These are phyloP conservation scores for Sandelia bainsii DNA, from an alignment of 2,797 vertebrate species.

Conservation along the genomic window DNA sequence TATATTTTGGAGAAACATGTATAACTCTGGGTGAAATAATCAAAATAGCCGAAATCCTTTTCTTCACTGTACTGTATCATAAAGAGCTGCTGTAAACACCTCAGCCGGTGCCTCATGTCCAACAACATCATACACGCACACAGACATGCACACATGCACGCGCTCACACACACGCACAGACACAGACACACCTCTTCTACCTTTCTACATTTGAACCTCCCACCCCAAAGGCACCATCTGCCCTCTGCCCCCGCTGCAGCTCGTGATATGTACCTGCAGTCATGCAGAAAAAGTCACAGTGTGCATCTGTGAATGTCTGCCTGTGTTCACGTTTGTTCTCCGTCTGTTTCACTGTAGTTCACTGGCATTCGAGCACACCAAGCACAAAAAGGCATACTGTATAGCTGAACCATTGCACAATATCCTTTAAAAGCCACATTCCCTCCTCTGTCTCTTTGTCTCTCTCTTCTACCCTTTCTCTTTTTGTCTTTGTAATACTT, in stretches of 20 bases:
- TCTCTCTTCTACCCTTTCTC: conserved; percentile 21
- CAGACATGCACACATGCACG: conserved; percentile 27
- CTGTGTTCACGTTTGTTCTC: conserved; percentile 63
- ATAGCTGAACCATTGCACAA: conserved; percentile 32
- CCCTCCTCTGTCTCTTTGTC: conserved; percentile 2
- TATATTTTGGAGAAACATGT: not conserved
- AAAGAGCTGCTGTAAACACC: conserved; percentile 30
- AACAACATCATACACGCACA: conserved; percentile 21
- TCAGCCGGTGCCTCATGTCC: conserved; percentile 16
- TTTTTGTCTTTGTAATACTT: conserved; percentile 54
- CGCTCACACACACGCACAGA: conserved; percentile 32
- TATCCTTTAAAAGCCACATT: conserved; percentile 19
- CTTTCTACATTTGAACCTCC: conserved; percentile 61
- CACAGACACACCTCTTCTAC: conserved; percentile 41
- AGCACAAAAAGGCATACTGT: conserved; percentile 20
- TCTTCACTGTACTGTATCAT: conserved; percentile 8
- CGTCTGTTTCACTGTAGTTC: conserved; percentile 65
- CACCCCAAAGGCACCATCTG: conserved; percentile 76
- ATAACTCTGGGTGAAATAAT: not conserved
- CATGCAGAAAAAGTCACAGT: conserved; percentile 76
- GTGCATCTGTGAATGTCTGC: conserved; percentile 63
- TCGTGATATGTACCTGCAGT: conserved; percentile 57
- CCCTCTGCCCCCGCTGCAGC: conserved; percentile 67
- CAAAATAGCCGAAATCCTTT: not conserved
- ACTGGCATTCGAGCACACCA: conserved; percentile 11